Percentiles rank a stretch among this genome's conserved stretches.
phyloP scores from a whole-genome alignment of 92 coral and sea anemone species.

The Porites cylindrica region DNA sequence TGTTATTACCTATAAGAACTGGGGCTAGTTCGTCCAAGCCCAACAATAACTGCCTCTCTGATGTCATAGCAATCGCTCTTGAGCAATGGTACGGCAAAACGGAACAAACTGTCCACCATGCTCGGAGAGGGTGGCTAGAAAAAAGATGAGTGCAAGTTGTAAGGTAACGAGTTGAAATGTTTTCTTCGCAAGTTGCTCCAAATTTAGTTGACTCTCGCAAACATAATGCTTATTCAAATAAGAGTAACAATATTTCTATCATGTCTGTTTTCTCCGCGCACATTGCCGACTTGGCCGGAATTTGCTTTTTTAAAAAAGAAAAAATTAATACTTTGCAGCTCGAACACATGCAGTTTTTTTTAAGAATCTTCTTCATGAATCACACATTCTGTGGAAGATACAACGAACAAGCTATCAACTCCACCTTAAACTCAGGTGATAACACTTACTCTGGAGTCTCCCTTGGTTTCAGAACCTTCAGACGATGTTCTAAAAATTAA shows the following conservation, averaged over 20 bases:
- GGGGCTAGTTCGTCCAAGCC: conserved; percentile 96
- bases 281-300: too few species aligned
- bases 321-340: too few species aligned
- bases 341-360: too few species aligned
- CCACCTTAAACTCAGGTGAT: neutral
- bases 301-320: too few species aligned
- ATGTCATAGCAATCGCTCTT: conserved; percentile 88
- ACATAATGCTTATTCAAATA: too few species aligned
- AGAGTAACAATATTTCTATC: too few species aligned
- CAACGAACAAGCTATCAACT: neutral
- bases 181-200: too few species aligned
- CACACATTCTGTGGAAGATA: neutral
- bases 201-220: too few species aligned
- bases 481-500: conserved; percentile 62
- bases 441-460: conserved; percentile 82
- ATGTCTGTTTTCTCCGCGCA: too few species aligned
- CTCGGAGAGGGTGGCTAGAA: conserved; percentile 95
- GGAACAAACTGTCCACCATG: conserved; percentile 96
- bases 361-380: neutral
- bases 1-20: conserved; percentile 86
- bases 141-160: neutral
- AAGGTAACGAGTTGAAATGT: too few species aligned
- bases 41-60: conserved; percentile 90
- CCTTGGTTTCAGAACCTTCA: conserved; percentile 86
- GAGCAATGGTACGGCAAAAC: conserved; percentile 92